phyloP scores from a whole-genome alignment of 2,888 invertebrate species.

The Tethea ocularis region DNA sequence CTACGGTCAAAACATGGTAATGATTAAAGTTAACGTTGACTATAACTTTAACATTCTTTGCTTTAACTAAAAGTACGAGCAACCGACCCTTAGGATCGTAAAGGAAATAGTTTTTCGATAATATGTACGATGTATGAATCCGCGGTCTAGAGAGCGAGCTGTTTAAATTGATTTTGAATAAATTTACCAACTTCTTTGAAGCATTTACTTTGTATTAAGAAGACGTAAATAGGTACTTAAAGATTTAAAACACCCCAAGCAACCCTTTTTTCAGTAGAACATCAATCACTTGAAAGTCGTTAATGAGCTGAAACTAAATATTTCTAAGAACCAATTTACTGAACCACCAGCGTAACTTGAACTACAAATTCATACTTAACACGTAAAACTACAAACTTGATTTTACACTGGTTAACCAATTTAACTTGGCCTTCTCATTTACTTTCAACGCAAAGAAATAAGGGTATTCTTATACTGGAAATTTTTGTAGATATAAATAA shows the following conservation, averaged over 20 bases:
- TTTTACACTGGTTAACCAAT: conserved; percentile 37
- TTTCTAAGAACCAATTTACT: conserved; percentile 54
- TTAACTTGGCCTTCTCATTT: conserved; percentile 25
- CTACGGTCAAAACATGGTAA: too few relatives aligned
- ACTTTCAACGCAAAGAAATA: not conserved
- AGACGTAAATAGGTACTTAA: not conserved
- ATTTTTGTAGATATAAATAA: conserved; percentile 52
- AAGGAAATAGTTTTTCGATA: too few relatives aligned
- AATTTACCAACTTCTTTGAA: not conserved
- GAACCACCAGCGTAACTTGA: conserved; percentile 42
- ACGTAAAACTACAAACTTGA: conserved; percentile 23
- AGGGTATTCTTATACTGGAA: conserved; percentile 37
- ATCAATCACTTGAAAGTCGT: conserved; percentile 64
- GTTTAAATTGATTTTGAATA: not conserved
- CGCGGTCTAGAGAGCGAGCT: too few relatives aligned
- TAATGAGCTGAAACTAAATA: conserved; percentile 67
- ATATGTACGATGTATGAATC: too few relatives aligned
- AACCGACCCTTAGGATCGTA: too few relatives aligned
- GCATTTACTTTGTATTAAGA: too few relatives aligned
- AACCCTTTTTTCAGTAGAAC: conserved; percentile 44
- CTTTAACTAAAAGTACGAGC: too few relatives aligned
- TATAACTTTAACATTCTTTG: too few relatives aligned
- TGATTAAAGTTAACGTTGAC: too few relatives aligned
- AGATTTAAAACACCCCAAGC: conserved; percentile 6
- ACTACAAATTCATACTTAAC: conserved; percentile 28